Percentiles rank a stretch among this genome's conserved stretches.
Evolutionary conservation across 2,797 vertebrate genomes (phyloP).

Genomic region (Oreonectes daqikongensis): DNA sequence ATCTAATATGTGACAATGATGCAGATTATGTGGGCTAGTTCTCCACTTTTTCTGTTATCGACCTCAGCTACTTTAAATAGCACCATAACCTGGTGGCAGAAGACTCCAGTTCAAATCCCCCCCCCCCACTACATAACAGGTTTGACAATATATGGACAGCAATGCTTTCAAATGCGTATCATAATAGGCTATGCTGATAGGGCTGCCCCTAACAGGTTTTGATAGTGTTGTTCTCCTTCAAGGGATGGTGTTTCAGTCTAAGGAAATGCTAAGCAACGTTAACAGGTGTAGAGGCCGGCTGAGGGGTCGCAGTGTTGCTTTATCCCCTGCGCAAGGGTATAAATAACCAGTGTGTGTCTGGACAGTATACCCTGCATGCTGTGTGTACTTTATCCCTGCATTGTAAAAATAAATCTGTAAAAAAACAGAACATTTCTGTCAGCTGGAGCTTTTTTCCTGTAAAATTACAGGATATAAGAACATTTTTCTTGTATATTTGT

Average conservation of each 20-base stretch:
- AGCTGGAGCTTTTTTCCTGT: no score
- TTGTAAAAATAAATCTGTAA: no score
- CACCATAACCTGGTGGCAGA: conserved; percentile 2
- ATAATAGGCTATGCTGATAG: not conserved
- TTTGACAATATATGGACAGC: not conserved
- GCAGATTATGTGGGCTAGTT: conserved; percentile 11
- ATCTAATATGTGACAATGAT: conserved; percentile 38
- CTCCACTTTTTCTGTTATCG: conserved; percentile 9
- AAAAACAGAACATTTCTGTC: no score
- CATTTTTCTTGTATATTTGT: no score
- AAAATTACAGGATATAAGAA: no score
- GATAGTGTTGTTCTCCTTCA: conserved; percentile 3
- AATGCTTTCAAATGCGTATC: not conserved
- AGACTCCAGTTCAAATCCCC: conserved; percentile 16
- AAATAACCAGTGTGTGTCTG: conserved; percentile 46
- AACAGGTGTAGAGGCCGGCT: conserved; percentile 37
- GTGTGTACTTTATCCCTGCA: not conserved
- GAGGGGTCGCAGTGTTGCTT: conserved; percentile 19
- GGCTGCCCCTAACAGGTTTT: conserved; percentile 4
- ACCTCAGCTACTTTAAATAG: not conserved
- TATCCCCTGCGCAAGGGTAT: conserved; percentile 27
- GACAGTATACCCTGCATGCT: conserved; percentile 4
- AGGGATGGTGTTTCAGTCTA: conserved; percentile 29
- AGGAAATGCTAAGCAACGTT: conserved; percentile 32
- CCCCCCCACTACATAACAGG: not conserved